Conservation (phyloP, 2,888 invertebrate species). For the Aplocera efformata region DNA sequence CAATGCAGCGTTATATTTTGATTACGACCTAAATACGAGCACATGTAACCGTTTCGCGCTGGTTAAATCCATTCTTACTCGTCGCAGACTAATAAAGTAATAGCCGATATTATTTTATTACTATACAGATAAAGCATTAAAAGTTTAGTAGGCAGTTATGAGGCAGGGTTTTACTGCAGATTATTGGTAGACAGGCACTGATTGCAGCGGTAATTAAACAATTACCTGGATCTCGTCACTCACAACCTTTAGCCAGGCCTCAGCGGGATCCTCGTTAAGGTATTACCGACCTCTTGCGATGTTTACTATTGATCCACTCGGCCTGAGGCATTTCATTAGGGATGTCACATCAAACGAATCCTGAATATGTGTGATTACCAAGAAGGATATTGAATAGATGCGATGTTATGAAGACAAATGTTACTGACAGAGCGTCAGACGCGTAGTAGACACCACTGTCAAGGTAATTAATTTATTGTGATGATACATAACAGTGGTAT, state of each 20-base stretch:
- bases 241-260: constrained; percentile 32
- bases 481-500: too few species aligned
- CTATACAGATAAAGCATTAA: background rate
- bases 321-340: constrained; percentile 14
- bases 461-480: too few species aligned
- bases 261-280: constrained; percentile 47
- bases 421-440: too few species aligned
- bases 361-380: too few species aligned
- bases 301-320: constrained; percentile 37
- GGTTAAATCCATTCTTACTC: background rate
- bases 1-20: background rate
- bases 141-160: background rate
- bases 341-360: background rate
- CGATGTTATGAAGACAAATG: too few species aligned
- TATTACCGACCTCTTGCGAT: constrained; percentile 42
- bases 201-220: constrained; percentile 60
- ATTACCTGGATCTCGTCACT: constrained; percentile 53
- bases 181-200: constrained; percentile 35
- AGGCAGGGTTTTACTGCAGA: constrained; percentile 14
- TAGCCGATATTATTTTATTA: too few species aligned
- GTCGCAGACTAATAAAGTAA: background rate
- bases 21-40: too few species aligned
- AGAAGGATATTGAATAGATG: too few species aligned
- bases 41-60: background rate
- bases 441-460: too few species aligned